Conservation (phyloP, 2,888 invertebrate species). For the Encarsia formosa region DNA sequence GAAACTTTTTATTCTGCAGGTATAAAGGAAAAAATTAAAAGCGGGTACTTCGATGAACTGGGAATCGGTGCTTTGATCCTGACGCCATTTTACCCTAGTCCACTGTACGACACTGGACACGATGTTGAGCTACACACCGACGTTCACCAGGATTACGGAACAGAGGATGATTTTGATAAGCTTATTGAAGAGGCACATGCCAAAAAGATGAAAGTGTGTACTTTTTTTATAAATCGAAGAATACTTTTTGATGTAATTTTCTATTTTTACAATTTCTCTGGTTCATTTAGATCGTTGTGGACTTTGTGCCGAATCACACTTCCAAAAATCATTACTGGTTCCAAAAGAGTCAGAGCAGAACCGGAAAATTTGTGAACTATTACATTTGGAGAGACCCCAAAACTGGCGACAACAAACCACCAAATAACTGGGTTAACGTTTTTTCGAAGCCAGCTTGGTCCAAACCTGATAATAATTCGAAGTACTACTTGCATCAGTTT, state of each 20-base stretch:
- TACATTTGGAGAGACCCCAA: conserved; percentile 54
- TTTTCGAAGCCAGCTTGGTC: conserved; percentile 56
- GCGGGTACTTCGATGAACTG: neutral
- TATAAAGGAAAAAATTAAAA: too few relatives aligned
- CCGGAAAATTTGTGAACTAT: conserved; percentile 50
- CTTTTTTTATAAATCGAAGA: conserved; percentile 32
- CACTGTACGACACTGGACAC: neutral
- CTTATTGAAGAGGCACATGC: neutral
- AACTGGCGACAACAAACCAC: conserved; percentile 34
- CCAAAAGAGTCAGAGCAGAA: conserved; percentile 40
- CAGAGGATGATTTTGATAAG: neutral
- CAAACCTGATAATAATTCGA: conserved; percentile 45
- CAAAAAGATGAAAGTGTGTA: neutral
- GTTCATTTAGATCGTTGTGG: conserved; percentile 60
- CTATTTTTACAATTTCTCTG: too few relatives aligned
- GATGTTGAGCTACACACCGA: neutral
- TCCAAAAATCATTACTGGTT: conserved; percentile 58
- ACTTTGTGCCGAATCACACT: conserved; percentile 61
- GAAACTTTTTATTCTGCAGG: too few relatives aligned
- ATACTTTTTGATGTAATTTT: conserved; percentile 34
- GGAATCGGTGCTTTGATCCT: neutral
- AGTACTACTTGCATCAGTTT: conserved; percentile 58
- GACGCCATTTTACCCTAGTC: neutral
- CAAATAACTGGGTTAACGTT: conserved; percentile 54
- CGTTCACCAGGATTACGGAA: neutral